Conservation (phyloP, 1,140 invertebrate species). For the Agraylea sexmaculata region DNA sequence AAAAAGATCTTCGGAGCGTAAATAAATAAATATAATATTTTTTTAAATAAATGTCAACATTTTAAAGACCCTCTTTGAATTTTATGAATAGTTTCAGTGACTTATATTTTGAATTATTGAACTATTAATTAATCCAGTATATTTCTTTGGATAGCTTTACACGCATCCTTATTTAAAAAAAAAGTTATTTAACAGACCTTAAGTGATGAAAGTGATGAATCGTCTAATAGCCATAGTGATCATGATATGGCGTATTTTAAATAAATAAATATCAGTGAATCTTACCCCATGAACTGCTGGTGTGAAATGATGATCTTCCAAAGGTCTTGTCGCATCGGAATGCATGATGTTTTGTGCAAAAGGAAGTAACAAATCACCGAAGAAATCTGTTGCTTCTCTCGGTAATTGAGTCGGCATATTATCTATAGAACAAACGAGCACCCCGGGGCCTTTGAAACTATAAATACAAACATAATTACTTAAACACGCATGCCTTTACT, state of each 20-base stretch:
- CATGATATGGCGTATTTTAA: background rate
- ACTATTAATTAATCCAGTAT: no score
- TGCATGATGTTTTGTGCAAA: conserved; percentile 83
- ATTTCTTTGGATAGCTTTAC: no score
- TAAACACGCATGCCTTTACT: background rate
- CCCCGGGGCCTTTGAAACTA: conserved; percentile 90
- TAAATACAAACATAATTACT: conserved; percentile 10
- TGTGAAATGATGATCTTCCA: conserved; percentile 68
- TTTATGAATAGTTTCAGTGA: no score
- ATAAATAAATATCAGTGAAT: conserved; percentile 17
- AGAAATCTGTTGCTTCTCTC: conserved; percentile 93
- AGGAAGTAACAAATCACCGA: conserved; percentile 85
- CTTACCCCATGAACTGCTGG: conserved; percentile 72
- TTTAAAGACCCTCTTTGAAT: no score
- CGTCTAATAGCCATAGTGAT: no score
- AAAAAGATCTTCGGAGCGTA: no score
- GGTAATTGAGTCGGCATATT: conserved; percentile 99
- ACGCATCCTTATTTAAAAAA: no score
- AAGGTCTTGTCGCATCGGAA: conserved; percentile 74
- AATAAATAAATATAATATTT: no score
- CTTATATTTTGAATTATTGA: no score
- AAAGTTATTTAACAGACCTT: no score
- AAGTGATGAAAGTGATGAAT: no score
- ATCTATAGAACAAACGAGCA: conserved; percentile 96
- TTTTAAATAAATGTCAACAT: no score